Evolutionary conservation across 2,113 vertebrate species (phyloP).

Genomic region (Indri indri): DNA sequence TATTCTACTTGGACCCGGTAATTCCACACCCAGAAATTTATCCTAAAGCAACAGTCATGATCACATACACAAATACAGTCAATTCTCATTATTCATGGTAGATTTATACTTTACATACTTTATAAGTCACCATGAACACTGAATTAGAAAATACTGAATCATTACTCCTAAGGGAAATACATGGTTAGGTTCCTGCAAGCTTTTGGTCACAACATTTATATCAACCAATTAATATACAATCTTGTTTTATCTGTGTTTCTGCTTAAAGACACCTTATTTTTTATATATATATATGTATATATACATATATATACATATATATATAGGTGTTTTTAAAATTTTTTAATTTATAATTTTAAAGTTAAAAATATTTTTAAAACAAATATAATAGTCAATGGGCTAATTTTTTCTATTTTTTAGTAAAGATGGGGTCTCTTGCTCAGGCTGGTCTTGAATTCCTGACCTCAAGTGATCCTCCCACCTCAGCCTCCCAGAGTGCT

Average conservation of each 20-base stretch:
- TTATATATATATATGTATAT: neutral
- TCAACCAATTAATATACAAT: neutral
- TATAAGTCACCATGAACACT: neutral
- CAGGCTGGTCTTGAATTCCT: too few species aligned
- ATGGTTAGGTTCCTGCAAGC: neutral
- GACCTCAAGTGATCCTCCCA: too few species aligned
- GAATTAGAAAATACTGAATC: neutral
- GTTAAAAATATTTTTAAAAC: too few species aligned
- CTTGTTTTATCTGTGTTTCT: neutral
- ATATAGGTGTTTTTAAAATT: too few species aligned
- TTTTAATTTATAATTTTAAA: too few species aligned
- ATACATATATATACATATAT: too few species aligned
- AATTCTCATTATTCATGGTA: neutral
- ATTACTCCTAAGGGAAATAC: neutral
- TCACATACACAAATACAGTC: neutral
- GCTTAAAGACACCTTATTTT: neutral
- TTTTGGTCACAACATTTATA: neutral
- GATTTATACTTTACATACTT: too few species aligned
- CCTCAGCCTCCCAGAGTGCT: too few species aligned
- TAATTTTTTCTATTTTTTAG: too few species aligned
- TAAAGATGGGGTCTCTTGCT: too few species aligned
- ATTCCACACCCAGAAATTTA: neutral
- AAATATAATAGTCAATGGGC: too few species aligned
- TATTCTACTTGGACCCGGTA: neutral
- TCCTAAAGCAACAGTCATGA: neutral